Percentiles rank a stretch among this genome's conserved stretches.
phyloP scores from a whole-genome alignment of 2,113 vertebrate species.

The Pongo pygmaeus region DNA sequence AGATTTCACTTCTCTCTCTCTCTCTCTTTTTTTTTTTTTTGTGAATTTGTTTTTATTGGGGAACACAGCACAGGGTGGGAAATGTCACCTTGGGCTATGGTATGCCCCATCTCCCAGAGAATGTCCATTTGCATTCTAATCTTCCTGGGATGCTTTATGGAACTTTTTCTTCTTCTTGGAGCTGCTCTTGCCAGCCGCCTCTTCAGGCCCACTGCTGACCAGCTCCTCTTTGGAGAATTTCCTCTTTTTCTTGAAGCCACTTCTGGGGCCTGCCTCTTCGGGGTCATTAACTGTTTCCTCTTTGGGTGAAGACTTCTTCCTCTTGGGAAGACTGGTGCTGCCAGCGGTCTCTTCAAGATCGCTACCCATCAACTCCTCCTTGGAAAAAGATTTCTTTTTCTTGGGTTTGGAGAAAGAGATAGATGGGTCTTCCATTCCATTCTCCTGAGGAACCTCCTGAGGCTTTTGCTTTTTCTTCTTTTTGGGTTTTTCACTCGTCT shows the following conservation, averaged over 20 bases:
- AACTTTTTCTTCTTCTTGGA: constrained; percentile 78
- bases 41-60: constrained; percentile 65
- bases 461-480: constrained; percentile 82
- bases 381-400: constrained; percentile 83
- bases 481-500: constrained; percentile 76
- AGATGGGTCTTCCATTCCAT: constrained; percentile 74
- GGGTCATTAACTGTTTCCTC: constrained; percentile 36
- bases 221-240: constrained; percentile 65
- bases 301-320: constrained; percentile 56
- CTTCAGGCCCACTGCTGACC: constrained; percentile 44
- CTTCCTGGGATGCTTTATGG: constrained; percentile 38
- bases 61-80: background rate
- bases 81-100: background rate
- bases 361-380: constrained; percentile 59
- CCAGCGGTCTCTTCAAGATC: constrained; percentile 46
- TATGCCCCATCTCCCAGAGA: background rate
- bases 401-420: constrained; percentile 72
- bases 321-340: constrained; percentile 44
- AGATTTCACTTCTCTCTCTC: too few relatives aligned
- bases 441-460: constrained; percentile 78
- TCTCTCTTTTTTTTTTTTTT: background rate
- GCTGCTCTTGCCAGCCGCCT: constrained; percentile 26
- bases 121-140: constrained; percentile 45
- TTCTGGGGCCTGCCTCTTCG: constrained; percentile 40
- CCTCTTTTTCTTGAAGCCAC: constrained; percentile 66